Evolutionary conservation across 2,888 invertebrate genomes (phyloP).

Genomic region (Ormyrus nitidulus): DNA sequence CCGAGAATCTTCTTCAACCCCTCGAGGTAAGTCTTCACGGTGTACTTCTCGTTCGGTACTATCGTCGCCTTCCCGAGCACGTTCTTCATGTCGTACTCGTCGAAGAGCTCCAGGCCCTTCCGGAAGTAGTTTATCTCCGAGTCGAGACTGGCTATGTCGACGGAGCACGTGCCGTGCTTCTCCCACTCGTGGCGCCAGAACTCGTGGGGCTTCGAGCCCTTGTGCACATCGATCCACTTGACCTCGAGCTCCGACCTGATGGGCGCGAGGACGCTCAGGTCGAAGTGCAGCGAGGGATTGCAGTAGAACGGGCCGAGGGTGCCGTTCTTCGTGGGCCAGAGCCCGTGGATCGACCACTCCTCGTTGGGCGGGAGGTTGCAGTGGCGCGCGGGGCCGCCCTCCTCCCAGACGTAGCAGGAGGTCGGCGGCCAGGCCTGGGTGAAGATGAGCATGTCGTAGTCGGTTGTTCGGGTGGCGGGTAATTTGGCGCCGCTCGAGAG

Average conservation of each 20-base stretch:
- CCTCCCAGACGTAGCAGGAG: slow-evolving; percentile 84
- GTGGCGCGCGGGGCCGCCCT: slow-evolving; percentile 78
- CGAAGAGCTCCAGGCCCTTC: slow-evolving; percentile 80
- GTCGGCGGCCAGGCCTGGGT: slow-evolving; percentile 89
- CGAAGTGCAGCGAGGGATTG: slow-evolving; percentile 82
- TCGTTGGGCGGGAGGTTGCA: slow-evolving; percentile 82
- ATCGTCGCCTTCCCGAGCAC: slow-evolving; percentile 79
- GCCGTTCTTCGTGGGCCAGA: slow-evolving; percentile 87
- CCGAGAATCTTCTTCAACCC: slow-evolving; percentile 78
- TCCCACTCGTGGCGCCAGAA: slow-evolving; percentile 90
- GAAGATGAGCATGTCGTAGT: slow-evolving; percentile 87
- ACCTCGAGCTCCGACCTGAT: slow-evolving; percentile 79
- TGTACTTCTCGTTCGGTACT: slow-evolving; percentile 75
- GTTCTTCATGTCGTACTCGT: slow-evolving; percentile 79
- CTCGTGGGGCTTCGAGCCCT: slow-evolving; percentile 77
- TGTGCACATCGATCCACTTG: slow-evolving; percentile 86
- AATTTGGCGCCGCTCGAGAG: no score
- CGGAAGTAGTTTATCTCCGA: slow-evolving; percentile 83
- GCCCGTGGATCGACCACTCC: slow-evolving; percentile 87
- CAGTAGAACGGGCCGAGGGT: slow-evolving; percentile 84
- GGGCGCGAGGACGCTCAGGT: slow-evolving; percentile 78
- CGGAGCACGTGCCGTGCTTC: slow-evolving; percentile 90
- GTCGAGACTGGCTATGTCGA: slow-evolving; percentile 77
- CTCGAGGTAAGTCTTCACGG: slow-evolving; percentile 74
- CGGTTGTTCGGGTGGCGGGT: neutral